Evolutionary conservation across 23 tunicate genomes (phyloP).

Genomic region (Oikopleura albicans): DNA sequence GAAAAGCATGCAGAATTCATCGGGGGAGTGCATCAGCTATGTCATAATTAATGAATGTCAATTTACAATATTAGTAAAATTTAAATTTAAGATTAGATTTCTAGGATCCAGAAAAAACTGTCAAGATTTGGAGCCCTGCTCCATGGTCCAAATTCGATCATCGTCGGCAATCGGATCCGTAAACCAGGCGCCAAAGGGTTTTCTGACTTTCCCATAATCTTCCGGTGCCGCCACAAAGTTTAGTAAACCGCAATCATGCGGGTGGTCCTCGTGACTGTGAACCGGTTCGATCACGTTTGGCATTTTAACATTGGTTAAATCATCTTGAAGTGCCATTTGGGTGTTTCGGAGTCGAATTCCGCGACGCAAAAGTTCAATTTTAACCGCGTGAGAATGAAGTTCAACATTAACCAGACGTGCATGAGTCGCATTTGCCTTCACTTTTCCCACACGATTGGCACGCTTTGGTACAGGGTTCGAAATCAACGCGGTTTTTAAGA

Average conservation of each 20-base stretch:
- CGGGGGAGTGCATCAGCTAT: too few species aligned
- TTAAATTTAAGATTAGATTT: too few species aligned
- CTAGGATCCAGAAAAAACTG: too few species aligned
- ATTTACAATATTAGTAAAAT: too few species aligned
- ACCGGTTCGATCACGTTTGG: not conserved
- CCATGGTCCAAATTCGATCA: conserved; percentile 1
- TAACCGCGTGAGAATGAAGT: not conserved
- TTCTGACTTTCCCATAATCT: not conserved
- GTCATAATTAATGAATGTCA: too few species aligned
- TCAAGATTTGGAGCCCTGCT: too few species aligned
- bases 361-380: not conserved
- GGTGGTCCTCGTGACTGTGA: conserved; percentile 5
- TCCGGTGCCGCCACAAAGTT: conserved; percentile 1
- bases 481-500: too few species aligned
- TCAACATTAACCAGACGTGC: not conserved
- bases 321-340: not conserved
- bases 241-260: not conserved
- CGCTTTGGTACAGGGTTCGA: too few species aligned
- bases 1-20: too few species aligned
- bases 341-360: not conserved
- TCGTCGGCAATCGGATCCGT: not conserved
- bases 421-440: not conserved
- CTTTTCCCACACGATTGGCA: not conserved
- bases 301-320: not conserved
- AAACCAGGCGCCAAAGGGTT: conserved; percentile 7